Evolutionary conservation across 2,888 invertebrate species (phyloP).

Genomic region (Amiota communis): DNA sequence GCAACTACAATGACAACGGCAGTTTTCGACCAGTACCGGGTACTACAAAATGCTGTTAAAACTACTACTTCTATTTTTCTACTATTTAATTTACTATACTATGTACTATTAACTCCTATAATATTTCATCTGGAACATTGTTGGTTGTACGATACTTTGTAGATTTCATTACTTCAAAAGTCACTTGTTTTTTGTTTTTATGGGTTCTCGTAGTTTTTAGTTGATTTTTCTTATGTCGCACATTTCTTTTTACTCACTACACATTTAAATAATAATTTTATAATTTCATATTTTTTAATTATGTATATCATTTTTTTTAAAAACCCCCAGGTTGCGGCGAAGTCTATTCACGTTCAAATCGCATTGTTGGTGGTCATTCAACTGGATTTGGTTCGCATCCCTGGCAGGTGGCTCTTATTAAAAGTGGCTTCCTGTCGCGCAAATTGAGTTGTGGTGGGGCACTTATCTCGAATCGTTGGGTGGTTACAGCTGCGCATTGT

Average conservation of each 20-base stretch:
- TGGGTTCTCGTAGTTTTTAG: not conserved
- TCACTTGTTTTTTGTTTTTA: slow-evolving; percentile 3
- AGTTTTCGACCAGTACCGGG: slow-evolving; percentile 72
- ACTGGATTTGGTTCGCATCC: slow-evolving; percentile 93
- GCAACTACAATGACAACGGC: slow-evolving; percentile 55
- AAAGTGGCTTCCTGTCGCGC: slow-evolving; percentile 90
- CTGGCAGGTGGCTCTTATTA: slow-evolving; percentile 94
- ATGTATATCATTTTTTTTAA: slow-evolving; percentile 33
- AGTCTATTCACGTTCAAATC: slow-evolving; percentile 87
- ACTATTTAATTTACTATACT: not conserved
- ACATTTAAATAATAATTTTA: not conserved
- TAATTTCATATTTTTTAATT: slow-evolving; percentile 2
- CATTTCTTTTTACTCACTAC: not conserved
- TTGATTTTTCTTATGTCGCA: slow-evolving; percentile 13
- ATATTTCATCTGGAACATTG: slow-evolving; percentile 16
- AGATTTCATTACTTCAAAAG: not conserved
- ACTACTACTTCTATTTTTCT: slow-evolving; percentile 18
- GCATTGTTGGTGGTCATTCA: slow-evolving; percentile 93
- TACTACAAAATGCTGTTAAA: slow-evolving; percentile 53
- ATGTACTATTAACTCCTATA: no score
- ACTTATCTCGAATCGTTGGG: slow-evolving; percentile 90
- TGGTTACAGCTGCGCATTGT: slow-evolving; percentile 93
- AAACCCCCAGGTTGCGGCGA: slow-evolving; percentile 88
- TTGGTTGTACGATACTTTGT: not conserved
- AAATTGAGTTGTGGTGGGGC: slow-evolving; percentile 95